Percentiles rank a stretch among this genome's conserved stretches.
These are phyloP conservation scores for Chanos chanos DNA, from an alignment of 2,797 vertebrate species.

Conservation along the genomic window DNA sequence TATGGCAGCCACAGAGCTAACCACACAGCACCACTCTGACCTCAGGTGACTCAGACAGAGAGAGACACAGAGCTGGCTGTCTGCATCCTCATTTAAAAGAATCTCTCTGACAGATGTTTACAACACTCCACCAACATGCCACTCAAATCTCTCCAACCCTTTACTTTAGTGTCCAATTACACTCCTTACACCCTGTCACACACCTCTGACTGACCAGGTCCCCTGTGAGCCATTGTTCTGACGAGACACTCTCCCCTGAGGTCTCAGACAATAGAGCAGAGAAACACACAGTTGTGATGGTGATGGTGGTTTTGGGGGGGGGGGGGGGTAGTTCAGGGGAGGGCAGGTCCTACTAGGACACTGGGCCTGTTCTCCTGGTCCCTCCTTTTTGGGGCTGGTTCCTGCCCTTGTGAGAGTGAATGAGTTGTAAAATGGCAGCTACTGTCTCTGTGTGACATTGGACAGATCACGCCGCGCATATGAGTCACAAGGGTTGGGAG, in stretches of 20 bases:
- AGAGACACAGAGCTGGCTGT: too few species aligned
- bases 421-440: constrained; percentile 55
- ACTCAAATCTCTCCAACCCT: too few species aligned
- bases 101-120: too few species aligned
- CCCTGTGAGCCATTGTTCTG: constrained; percentile 39
- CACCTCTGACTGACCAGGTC: constrained; percentile 1
- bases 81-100: too few species aligned
- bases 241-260: constrained; percentile 60
- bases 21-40: too few species aligned
- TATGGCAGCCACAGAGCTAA: too few species aligned
- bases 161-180: too few species aligned
- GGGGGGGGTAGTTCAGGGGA: constrained; percentile 17
- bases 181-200: too few species aligned
- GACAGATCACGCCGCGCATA: too few species aligned
- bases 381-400: not conserved
- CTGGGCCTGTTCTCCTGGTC: not conserved
- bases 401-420: constrained; percentile 26
- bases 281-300: constrained; percentile 16
- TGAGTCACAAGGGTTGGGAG: too few species aligned
- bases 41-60: too few species aligned
- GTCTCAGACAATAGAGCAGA: constrained; percentile 50
- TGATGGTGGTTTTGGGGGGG: not conserved
- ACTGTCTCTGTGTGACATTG: constrained; percentile 54
- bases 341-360: constrained; percentile 37
- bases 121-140: too few species aligned